Evolutionary conservation across 2,113 vertebrate genomes (phyloP).

Genomic region (Gopherus evgoodei): DNA sequence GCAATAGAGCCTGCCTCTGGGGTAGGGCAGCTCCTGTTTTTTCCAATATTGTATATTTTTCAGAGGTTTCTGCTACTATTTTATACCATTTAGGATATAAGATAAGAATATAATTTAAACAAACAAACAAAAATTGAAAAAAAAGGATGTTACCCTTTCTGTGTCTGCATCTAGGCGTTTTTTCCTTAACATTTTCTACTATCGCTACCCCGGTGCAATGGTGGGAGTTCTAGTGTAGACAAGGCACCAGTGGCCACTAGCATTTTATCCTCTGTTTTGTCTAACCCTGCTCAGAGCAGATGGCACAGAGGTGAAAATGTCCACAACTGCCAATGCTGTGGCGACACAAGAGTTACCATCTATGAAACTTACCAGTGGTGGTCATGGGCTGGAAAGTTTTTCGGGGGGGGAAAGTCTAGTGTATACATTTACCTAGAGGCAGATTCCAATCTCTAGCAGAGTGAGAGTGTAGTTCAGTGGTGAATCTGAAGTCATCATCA

Average conservation of each 20-base stretch:
- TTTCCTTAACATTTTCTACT: background rate
- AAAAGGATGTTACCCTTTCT: background rate
- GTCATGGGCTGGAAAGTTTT: background rate
- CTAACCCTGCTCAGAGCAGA: background rate
- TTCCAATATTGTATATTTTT: slow-evolving; percentile 9
- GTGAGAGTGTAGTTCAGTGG: fast-evolving
- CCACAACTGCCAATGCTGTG: background rate
- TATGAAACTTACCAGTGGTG: fast-evolving
- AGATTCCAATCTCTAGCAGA: background rate
- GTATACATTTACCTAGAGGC: fast-evolving
- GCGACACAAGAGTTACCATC: background rate
- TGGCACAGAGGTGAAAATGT: background rate
- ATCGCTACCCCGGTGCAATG: background rate
- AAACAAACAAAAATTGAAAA: background rate
- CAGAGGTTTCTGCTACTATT: background rate
- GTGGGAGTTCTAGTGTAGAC: background rate
- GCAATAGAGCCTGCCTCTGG: background rate
- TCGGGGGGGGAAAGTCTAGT: background rate
- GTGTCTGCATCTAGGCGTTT: background rate
- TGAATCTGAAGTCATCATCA: background rate
- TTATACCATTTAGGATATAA: background rate
- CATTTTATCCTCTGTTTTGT: background rate
- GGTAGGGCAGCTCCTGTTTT: background rate
- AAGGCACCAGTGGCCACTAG: background rate
- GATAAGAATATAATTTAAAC: background rate